A percentile compares a stretch with the other conserved stretches of the same genome.
Conservation (phyloP, 2,797 vertebrate species). For the Erpetoichthys calabaricus region DNA sequence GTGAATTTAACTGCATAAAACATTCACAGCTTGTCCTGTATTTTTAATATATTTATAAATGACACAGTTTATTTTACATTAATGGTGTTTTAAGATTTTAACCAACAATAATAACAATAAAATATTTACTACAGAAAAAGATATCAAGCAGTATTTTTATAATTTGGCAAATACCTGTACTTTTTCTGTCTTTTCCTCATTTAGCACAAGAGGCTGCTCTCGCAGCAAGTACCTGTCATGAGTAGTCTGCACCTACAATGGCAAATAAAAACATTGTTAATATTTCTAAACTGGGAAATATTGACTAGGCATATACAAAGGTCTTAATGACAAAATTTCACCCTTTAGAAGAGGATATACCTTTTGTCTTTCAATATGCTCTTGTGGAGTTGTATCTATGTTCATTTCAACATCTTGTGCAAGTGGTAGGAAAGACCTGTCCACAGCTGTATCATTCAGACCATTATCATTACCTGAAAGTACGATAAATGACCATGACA, state of each 20-base stretch:
- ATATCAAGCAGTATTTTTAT: no score
- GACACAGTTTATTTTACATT: no score
- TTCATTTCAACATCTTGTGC: conserved; percentile 24
- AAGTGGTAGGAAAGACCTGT: conserved; percentile 23
- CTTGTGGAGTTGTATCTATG: conserved; percentile 17
- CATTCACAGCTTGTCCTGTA: no score
- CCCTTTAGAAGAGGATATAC: conserved; percentile 20
- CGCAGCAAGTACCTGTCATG: conserved; percentile 31
- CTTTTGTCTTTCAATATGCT: conserved; percentile 45
- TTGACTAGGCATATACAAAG: background rate
- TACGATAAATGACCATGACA: no score
- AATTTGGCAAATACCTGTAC: conserved; percentile 11
- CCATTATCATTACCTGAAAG: background rate
- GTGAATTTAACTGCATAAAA: no score
- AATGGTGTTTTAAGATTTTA: no score
- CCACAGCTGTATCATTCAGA: conserved; percentile 1
- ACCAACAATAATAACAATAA: no score
- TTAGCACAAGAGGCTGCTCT: conserved; percentile 21
- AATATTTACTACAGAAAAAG: no score
- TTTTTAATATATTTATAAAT: no score
- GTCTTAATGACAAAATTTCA: background rate
- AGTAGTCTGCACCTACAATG: conserved; percentile 27
- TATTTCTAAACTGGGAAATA: no score
- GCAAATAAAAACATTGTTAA: background rate
- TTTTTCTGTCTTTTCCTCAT: conserved; percentile 16